Percentiles rank a stretch among this genome's conserved stretches.
Evolutionary conservation across 2,888 invertebrate species (phyloP).

Genomic region (Osmoderma eremita): DNA sequence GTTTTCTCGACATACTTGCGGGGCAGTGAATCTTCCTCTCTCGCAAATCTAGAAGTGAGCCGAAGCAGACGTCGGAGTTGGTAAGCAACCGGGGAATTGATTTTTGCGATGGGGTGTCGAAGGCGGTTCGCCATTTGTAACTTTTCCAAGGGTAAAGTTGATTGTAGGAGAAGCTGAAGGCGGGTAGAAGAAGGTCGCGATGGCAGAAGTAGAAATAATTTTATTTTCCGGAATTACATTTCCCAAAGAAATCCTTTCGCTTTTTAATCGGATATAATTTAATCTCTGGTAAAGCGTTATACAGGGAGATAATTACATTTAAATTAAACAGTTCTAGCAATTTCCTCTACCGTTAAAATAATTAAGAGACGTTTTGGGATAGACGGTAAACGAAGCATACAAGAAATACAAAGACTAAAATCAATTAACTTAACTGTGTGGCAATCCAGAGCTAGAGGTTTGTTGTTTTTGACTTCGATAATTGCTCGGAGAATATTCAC

Average conservation of each 20-base stretch:
- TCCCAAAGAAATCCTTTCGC: constrained; percentile 12
- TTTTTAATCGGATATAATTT: constrained; percentile 33
- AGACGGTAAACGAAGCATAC: neutral
- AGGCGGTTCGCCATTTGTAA: constrained; percentile 22
- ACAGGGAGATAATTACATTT: constrained; percentile 21
- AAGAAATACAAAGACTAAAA: constrained; percentile 7
- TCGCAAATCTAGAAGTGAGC: neutral
- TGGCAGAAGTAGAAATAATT: constrained; percentile 18
- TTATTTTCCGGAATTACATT: constrained; percentile 21
- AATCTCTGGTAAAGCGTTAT: constrained; percentile 4
- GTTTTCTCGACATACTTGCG: neutral
- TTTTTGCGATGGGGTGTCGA: constrained; percentile 13
- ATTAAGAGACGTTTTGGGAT: constrained; percentile 15
- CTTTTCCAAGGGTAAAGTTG: constrained; percentile 11
- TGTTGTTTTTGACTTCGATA: constrained; percentile 24
- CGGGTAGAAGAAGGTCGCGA: neutral
- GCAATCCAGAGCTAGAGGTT: neutral
- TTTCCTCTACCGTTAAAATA: constrained; percentile 10
- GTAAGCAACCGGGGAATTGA: constrained; percentile 4
- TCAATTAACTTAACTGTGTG: constrained; percentile 9
- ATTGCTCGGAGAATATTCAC: constrained; percentile 5
- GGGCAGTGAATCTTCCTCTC: neutral
- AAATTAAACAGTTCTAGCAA: constrained; percentile 27
- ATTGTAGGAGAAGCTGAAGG: neutral
- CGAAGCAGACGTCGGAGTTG: neutral